These are phyloP conservation scores for Apostichopus leukothele DNA, from an alignment of 53 echinoderm and acorn worm species.

Conservation along the genomic window DNA sequence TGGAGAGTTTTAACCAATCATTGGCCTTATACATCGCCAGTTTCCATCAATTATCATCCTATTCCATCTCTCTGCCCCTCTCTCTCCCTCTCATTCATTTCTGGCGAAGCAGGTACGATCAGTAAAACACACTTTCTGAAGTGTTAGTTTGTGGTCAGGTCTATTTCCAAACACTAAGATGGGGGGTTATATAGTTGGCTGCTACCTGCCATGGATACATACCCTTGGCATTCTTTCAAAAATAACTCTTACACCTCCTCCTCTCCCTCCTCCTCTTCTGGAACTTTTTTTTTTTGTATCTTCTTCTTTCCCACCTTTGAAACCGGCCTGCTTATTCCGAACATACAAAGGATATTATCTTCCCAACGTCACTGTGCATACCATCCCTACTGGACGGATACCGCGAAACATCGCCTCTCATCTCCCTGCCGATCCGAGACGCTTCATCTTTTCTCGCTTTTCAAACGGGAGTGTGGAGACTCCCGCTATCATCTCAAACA, in stretches of 20 bases:
- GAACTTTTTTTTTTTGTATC: background rate
- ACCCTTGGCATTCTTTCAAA: background rate
- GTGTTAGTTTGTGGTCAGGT: background rate
- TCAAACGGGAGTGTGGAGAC: background rate
- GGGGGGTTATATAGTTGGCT: background rate
- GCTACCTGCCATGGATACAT: background rate
- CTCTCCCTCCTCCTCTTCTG: background rate
- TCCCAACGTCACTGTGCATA: conserved; percentile 22
- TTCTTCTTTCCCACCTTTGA: background rate
- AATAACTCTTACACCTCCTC: background rate
- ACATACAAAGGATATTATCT: background rate
- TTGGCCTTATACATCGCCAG: no score
- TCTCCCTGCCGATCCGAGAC: background rate
- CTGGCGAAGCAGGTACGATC: background rate
- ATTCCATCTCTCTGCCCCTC: background rate
- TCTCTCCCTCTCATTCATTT: background rate
- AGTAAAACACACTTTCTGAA: background rate
- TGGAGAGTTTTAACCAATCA: no score
- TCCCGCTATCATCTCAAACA: conserved; percentile 47
- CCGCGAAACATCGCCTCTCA: background rate
- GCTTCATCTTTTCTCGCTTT: background rate
- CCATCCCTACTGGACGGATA: conserved; percentile 26
- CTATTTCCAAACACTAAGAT: background rate
- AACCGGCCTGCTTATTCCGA: background rate
- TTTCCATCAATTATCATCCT: no score